A percentile compares a stretch with the other conserved stretches of the same genome.
These are phyloP conservation scores for Nannobrachium achirus DNA, from an alignment of 2,113 vertebrate genomes.

Conservation along the genomic window DNA sequence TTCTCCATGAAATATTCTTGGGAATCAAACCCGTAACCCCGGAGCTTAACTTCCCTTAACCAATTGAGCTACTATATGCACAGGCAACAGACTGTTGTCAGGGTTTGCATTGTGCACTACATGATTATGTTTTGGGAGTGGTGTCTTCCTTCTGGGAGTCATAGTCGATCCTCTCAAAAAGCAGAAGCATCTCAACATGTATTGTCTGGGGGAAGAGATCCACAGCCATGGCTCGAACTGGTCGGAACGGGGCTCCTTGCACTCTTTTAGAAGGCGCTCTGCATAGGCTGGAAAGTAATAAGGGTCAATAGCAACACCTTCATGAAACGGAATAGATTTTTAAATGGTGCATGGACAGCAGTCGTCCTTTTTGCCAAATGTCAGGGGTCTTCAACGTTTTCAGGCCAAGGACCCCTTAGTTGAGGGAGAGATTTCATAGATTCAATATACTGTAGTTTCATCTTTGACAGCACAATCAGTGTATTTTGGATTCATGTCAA, in stretches of 20 bases:
- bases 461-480: no score
- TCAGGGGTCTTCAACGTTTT: no score
- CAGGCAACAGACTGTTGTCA: no score
- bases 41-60: background rate
- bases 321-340: no score
- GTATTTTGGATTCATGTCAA: no score
- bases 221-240: slow-evolving; percentile 86
- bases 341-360: no score
- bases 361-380: no score
- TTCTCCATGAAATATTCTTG: background rate
- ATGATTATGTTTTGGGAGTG: background rate
- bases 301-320: no score
- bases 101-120: background rate
- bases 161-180: slow-evolving; percentile 88
- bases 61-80: no score
- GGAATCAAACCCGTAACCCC: background rate
- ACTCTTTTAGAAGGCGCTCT: slow-evolving; percentile 94
- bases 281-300: slow-evolving; percentile 72
- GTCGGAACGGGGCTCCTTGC: slow-evolving; percentile 87
- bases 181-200: slow-evolving; percentile 90
- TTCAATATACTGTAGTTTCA: no score
- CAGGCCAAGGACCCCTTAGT: no score
- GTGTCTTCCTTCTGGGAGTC: slow-evolving; percentile 42
- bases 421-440: no score
- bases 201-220: slow-evolving; percentile 96